Conservation (phyloP, 2,797 vertebrate genomes). For the Protosalanx chinensis region DNA sequence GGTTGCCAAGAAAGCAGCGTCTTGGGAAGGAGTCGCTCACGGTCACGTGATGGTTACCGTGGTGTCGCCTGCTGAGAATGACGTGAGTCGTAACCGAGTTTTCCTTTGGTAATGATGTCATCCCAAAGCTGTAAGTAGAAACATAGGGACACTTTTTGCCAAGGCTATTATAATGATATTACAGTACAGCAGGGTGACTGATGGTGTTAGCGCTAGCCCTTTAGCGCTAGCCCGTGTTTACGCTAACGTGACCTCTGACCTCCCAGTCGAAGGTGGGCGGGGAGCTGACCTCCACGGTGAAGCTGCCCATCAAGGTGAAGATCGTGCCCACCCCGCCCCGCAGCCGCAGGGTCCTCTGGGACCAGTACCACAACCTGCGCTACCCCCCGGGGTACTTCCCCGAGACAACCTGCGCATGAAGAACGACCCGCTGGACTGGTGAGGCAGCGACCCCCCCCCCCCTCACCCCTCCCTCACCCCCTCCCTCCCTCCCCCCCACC, state of each 20-base stretch:
- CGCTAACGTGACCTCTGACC: slow-evolving; percentile 20
- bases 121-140: neutral
- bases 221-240: neutral
- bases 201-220: too few relatives aligned
- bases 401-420: slow-evolving; percentile 98
- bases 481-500: neutral
- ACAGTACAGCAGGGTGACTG: neutral
- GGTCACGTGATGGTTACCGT: slow-evolving; percentile 95
- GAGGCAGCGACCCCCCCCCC: slow-evolving; percentile 23
- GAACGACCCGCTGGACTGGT: slow-evolving; percentile 98
- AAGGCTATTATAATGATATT: neutral
- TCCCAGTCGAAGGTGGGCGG: slow-evolving; percentile 82
- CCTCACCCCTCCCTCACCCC: too few relatives aligned
- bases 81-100: slow-evolving; percentile 70
- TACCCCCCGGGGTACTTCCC: slow-evolving; percentile 96
- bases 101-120: too few relatives aligned
- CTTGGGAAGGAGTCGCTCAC: slow-evolving; percentile 95
- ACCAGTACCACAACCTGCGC: slow-evolving; percentile 97
- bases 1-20: slow-evolving; percentile 94
- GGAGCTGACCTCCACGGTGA: slow-evolving; percentile 91
- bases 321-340: slow-evolving; percentile 94
- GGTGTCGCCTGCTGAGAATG: slow-evolving; percentile 87
- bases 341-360: slow-evolving; percentile 96
- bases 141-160: neutral
- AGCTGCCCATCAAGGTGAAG: slow-evolving; percentile 96